Evolutionary conservation across 2,113 vertebrate genomes (phyloP).

Genomic region (Merops nubicus): DNA sequence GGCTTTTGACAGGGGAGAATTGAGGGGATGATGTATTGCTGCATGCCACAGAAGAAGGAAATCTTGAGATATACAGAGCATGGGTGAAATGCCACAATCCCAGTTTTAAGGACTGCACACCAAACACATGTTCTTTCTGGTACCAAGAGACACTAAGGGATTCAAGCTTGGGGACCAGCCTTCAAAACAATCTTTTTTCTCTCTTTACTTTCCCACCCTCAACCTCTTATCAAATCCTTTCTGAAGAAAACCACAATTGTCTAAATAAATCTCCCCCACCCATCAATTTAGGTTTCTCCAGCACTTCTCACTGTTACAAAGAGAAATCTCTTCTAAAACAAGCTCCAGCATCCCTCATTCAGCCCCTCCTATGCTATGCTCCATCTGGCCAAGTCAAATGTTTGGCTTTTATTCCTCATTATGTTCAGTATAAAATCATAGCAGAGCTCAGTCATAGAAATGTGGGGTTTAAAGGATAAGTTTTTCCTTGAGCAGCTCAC

Average conservation of each 20-base stretch:
- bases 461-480: not conserved
- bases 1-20: not conserved
- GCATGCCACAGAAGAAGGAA: not conserved
- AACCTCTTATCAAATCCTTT: not conserved
- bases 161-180: not conserved
- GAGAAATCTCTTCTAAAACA: not conserved
- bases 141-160: not conserved
- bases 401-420: not conserved
- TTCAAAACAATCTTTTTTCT: not conserved
- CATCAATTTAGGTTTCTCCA: not conserved
- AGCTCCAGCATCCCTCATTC: not conserved
- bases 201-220: not conserved
- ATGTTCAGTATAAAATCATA: not conserved
- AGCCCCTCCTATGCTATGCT: not conserved
- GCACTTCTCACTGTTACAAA: not conserved
- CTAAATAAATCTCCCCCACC: not conserved
- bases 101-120: not conserved
- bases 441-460: not conserved
- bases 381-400: not conserved
- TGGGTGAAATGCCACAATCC: not conserved
- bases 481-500: not conserved
- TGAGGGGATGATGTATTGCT: not conserved
- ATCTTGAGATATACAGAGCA: not conserved
- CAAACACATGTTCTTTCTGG: fast-evolving
- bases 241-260: not conserved